Evolutionary conservation across 2,113 vertebrate species (phyloP).

Genomic region (Phoxinus phoxinus): DNA sequence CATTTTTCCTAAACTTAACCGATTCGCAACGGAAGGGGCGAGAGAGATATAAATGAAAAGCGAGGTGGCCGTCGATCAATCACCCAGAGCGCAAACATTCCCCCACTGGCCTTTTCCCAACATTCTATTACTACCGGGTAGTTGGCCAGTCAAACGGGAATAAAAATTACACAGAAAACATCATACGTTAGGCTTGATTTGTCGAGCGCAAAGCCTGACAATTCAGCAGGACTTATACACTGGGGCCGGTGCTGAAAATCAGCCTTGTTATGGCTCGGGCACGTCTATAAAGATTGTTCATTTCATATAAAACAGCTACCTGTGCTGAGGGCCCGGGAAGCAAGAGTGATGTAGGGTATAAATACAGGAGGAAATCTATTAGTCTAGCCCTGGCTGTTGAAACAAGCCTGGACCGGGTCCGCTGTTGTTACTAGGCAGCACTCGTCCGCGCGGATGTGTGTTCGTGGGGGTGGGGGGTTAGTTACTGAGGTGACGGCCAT

Average conservation of each 20-base stretch:
- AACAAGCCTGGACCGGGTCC: constrained; percentile 65
- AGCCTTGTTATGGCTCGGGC: constrained; percentile 90
- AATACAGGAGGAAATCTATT: constrained; percentile 93
- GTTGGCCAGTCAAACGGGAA: constrained; percentile 96
- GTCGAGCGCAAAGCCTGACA: constrained; percentile 93
- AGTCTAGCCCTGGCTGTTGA: constrained; percentile 79
- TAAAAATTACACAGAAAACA: constrained; percentile 98
- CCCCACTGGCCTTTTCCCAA: constrained; percentile 86
- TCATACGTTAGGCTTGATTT: constrained; percentile 99
- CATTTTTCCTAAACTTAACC: constrained; percentile 98
- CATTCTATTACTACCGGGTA: constrained; percentile 96
- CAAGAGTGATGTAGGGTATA: constrained; percentile 93
- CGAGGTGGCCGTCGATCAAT: constrained; percentile 86
- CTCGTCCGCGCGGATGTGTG: constrained; percentile 23
- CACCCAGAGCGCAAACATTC: constrained; percentile 85
- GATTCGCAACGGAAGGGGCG: constrained; percentile 82
- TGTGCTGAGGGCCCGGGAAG: constrained; percentile 84
- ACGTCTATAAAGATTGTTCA: constrained; percentile 98
- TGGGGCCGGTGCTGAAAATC: constrained; percentile 87
- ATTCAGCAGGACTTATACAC: constrained; percentile 91
- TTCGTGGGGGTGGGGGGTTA: constrained; percentile 32
- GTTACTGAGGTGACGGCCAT: constrained; percentile 69
- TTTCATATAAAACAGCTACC: constrained; percentile 96
- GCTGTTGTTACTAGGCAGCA: constrained; percentile 57
- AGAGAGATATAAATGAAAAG: constrained; percentile 94